Evolutionary conservation across 2,797 vertebrate genomes (phyloP).

Genomic region (Platyrinchus mystaceus): DNA sequence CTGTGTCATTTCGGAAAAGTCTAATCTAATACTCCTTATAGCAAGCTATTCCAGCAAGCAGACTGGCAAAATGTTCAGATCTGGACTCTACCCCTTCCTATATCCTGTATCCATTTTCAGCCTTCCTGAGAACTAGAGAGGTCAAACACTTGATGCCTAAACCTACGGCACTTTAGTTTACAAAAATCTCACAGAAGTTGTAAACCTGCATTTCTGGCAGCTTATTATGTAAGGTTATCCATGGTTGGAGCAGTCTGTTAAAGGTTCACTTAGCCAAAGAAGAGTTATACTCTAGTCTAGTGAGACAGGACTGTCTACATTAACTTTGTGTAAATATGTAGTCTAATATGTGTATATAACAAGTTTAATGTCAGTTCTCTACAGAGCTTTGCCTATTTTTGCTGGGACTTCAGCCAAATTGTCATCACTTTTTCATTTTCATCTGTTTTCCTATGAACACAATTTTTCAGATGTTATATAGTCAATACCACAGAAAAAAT

Average conservation of each 20-base stretch:
- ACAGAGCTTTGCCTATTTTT: background rate
- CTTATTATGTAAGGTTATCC: background rate
- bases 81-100: background rate
- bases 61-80: accelerated
- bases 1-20: background rate
- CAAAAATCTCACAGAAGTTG: background rate
- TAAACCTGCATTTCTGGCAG: background rate
- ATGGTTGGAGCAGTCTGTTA: background rate
- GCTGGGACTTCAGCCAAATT: background rate
- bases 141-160: background rate
- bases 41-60: background rate
- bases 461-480: background rate
- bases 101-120: background rate
- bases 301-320: background rate
- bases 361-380: background rate
- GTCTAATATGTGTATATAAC: background rate
- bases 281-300: background rate
- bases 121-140: background rate
- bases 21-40: background rate
- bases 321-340: background rate
- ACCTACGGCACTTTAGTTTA: background rate
- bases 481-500: accelerated
- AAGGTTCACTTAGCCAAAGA: background rate
- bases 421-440: background rate
- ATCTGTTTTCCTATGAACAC: background rate